Evolutionary conservation across 37 sponge, comb jelly and placozoan genomes (phyloP).

Genomic region (Theonella swinhoei): DNA sequence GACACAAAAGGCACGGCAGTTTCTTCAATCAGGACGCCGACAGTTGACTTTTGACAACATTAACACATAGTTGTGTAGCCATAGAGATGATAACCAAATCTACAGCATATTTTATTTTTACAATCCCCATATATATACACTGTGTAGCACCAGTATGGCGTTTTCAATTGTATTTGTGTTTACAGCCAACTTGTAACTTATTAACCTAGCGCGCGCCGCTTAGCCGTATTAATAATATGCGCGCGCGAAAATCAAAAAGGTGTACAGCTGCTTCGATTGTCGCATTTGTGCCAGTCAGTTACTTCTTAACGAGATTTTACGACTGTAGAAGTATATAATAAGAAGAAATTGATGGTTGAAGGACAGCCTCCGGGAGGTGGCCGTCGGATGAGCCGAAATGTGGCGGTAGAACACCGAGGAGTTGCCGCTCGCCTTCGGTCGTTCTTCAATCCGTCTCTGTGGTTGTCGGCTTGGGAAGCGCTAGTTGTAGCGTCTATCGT

Average conservation of each 20-base stretch:
- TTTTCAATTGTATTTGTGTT: too few relatives aligned
- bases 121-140: neutral
- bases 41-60: conserved; percentile 37
- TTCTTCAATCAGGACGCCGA: conserved; percentile 41
- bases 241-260: too few relatives aligned
- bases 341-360: too few relatives aligned
- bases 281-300: too few relatives aligned
- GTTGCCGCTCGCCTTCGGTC: neutral
- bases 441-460: neutral
- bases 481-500: conserved; percentile 1
- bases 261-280: too few relatives aligned
- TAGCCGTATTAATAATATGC: too few relatives aligned
- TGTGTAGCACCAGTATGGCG: neutral
- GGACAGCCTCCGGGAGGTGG: neutral
- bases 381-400: neutral
- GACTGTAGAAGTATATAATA: too few relatives aligned
- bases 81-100: too few relatives aligned
- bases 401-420: neutral
- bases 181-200: neutral
- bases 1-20: conserved; percentile 47
- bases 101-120: neutral
- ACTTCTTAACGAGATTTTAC: too few relatives aligned
- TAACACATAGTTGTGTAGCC: neutral
- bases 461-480: conserved; percentile 31
- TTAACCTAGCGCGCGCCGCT: too few relatives aligned